phyloP scores from a whole-genome alignment of 2,888 invertebrate species.

The Craniophora ligustri region DNA sequence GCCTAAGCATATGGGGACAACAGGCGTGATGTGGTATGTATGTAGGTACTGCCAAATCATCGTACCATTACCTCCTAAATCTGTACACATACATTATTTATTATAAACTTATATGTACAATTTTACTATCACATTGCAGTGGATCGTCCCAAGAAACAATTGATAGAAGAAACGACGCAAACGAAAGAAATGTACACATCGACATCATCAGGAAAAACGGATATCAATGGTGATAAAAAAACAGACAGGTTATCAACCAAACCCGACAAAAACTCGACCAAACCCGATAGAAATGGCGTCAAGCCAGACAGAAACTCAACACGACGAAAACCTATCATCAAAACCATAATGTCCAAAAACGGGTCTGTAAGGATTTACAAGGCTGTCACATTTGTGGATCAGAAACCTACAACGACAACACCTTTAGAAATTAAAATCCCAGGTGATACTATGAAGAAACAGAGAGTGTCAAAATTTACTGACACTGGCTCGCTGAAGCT shows the following conservation, averaged over 20 bases:
- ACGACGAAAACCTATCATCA: constrained; percentile 61
- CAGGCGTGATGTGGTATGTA: no score
- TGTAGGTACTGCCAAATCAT: no score
- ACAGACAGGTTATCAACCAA: background rate
- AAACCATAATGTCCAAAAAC: constrained; percentile 62
- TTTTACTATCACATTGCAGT: constrained; percentile 8
- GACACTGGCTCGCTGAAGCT: constrained; percentile 24
- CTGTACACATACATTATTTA: no score
- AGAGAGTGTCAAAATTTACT: constrained; percentile 36
- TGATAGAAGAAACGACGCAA: constrained; percentile 25
- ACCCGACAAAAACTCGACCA: constrained; percentile 1
- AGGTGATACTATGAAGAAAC: constrained; percentile 27
- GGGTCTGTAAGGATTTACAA: constrained; percentile 62
- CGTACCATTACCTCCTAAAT: no score
- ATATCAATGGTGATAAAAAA: background rate
- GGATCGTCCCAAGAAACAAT: constrained; percentile 27
- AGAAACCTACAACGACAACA: constrained; percentile 41
- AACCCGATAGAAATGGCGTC: background rate
- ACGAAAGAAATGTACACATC: constrained; percentile 15
- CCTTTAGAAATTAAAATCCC: constrained; percentile 68
- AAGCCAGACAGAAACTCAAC: constrained; percentile 20
- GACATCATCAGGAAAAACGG: background rate
- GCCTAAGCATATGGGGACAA: no score
- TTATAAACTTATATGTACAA: background rate
- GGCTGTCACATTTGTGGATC: constrained; percentile 70